phyloP scores from a whole-genome alignment of 2,113 vertebrate species.

The Porphyrio hochstetteri region DNA sequence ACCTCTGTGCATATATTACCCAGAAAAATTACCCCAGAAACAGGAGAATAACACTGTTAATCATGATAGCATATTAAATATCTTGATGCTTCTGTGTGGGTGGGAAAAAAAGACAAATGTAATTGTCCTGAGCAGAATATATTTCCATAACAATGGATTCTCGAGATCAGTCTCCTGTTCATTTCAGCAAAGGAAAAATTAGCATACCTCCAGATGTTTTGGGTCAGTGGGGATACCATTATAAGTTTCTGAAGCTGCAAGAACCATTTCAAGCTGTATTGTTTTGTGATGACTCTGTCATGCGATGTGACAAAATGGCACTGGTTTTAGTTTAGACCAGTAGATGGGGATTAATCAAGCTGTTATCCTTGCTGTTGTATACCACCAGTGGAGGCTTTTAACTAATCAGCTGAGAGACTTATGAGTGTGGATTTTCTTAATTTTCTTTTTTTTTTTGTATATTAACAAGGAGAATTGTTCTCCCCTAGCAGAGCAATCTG shows the following conservation, averaged over 20 bases:
- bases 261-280: not conserved
- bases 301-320: constrained; percentile 1
- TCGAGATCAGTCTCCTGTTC: constrained; percentile 5
- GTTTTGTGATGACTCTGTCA: constrained; percentile 41
- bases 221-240: constrained; percentile 24
- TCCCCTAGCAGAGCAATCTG: not conserved
- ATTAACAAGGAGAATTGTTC: constrained; percentile 33
- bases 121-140: not conserved
- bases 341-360: constrained; percentile 50
- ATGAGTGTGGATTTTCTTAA: not conserved
- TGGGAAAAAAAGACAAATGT: not conserved
- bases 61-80: constrained; percentile 44
- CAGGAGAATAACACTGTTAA: not conserved
- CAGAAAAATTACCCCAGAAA: constrained; percentile 14
- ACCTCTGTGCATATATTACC: not conserved
- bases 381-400: constrained; percentile 24
- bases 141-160: constrained; percentile 23
- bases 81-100: not conserved
- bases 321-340: not conserved
- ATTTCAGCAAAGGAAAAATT: constrained; percentile 29
- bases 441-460: not conserved
- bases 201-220: constrained; percentile 24
- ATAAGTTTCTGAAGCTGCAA: not conserved
- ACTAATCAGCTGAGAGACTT: constrained; percentile 32
- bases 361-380: constrained; percentile 10